Evolutionary conservation across 2,797 vertebrate genomes (phyloP).

Genomic region (Staurois parvus): DNA sequence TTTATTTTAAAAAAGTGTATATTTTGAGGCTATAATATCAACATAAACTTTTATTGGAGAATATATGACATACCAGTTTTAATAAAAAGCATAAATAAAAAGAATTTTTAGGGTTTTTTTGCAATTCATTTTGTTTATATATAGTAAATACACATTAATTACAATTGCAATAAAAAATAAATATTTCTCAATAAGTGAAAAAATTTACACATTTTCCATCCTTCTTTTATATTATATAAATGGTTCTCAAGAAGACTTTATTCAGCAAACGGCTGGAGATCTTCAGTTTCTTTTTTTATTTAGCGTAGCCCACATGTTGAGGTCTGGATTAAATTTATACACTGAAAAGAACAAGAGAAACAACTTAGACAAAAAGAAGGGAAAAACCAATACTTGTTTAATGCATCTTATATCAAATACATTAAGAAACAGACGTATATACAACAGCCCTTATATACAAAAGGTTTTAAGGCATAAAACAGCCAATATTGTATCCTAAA

Average conservation of each 20-base stretch:
- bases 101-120: not conserved
- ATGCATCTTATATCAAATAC: too few relatives aligned
- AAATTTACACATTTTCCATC: slow-evolving; percentile 22
- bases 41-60: slow-evolving; percentile 36
- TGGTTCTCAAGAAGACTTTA: not conserved
- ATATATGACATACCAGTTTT: slow-evolving; percentile 19
- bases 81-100: slow-evolving; percentile 47
- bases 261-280: not conserved
- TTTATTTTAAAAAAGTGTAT: not conserved
- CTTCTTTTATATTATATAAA: slow-evolving; percentile 29
- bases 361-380: not conserved
- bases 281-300: slow-evolving; percentile 9
- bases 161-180: slow-evolving; percentile 56
- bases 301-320: slow-evolving; percentile 46
- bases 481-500: too few relatives aligned
- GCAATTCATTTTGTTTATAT: not conserved
- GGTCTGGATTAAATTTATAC: slow-evolving; percentile 37
- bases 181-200: slow-evolving; percentile 42
- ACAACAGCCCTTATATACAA: too few relatives aligned
- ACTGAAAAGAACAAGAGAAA: slow-evolving; percentile 34
- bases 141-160: slow-evolving; percentile 28
- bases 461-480: too few relatives aligned
- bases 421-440: too few relatives aligned
- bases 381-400: too few relatives aligned
- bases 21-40: not conserved